These are phyloP conservation scores for Eptatretus burgeri DNA, from an alignment of 2,113 vertebrate species.

Conservation along the genomic window DNA sequence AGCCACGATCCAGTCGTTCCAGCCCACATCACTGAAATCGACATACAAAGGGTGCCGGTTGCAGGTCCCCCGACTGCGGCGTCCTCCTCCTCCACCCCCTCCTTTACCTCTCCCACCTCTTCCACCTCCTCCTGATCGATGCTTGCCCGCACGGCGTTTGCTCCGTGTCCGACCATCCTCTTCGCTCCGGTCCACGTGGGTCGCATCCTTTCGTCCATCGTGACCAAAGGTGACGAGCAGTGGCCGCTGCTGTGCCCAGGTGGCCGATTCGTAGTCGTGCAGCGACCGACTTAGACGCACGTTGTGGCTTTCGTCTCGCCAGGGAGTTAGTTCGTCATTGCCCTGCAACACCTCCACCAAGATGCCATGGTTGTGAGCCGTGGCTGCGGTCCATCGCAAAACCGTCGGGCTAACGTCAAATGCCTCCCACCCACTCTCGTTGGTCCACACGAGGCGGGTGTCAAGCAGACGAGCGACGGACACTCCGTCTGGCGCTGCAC, in stretches of 20 bases:
- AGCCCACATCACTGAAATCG: slow-evolving; percentile 90
- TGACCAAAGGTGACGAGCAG: slow-evolving; percentile 88
- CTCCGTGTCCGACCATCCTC: too few species aligned
- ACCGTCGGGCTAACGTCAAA: slow-evolving; percentile 88
- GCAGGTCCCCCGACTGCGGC: slow-evolving; percentile 74
- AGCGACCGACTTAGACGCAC: slow-evolving; percentile 76
- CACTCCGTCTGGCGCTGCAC: slow-evolving; percentile 21
- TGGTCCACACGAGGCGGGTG: slow-evolving; percentile 63
- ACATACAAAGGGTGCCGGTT: slow-evolving; percentile 68
- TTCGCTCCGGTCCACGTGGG: too few species aligned
- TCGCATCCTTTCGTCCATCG: slow-evolving; percentile 20
- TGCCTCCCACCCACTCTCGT: slow-evolving; percentile 62
- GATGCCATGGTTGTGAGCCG: slow-evolving; percentile 60
- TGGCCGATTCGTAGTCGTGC: slow-evolving; percentile 23
- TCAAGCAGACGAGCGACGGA: slow-evolving; percentile 75
- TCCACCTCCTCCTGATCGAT: slow-evolving; percentile 31
- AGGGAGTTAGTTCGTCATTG: slow-evolving; percentile 21
- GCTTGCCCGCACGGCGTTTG: not conserved
- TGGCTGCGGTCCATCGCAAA: slow-evolving; percentile 63
- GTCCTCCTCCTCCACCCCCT: slow-evolving; percentile 43
- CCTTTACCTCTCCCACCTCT: slow-evolving; percentile 48
- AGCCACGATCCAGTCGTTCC: slow-evolving; percentile 98
- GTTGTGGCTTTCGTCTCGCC: slow-evolving; percentile 39
- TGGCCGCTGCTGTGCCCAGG: slow-evolving; percentile 73
- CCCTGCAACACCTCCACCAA: slow-evolving; percentile 63